These are phyloP conservation scores for Cryptus armator DNA, from an alignment of 2,888 invertebrate genomes.

Conservation along the genomic window DNA sequence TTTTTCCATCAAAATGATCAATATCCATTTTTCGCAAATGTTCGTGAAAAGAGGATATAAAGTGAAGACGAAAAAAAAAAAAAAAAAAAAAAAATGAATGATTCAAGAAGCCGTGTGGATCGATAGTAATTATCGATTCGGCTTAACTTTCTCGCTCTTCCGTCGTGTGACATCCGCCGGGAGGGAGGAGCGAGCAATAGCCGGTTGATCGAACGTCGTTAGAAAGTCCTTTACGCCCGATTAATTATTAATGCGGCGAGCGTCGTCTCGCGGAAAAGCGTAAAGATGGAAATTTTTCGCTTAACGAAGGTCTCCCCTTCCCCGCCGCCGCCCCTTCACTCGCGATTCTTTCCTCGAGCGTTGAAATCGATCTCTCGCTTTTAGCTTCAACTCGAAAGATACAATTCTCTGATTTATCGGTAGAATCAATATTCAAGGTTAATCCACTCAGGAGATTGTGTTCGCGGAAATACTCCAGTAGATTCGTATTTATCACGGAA, in stretches of 20 bases:
- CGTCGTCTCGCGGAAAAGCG: conserved; percentile 18
- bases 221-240: conserved; percentile 79
- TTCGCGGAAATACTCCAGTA: background rate
- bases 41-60: too few relatives aligned
- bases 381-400: background rate
- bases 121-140: conserved; percentile 64
- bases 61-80: conserved; percentile 13
- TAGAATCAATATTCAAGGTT: conserved; percentile 41
- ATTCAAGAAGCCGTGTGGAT: background rate
- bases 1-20: too few relatives aligned
- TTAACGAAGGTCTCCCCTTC: conserved; percentile 9
- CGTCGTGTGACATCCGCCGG: conserved; percentile 47
- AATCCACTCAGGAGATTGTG: conserved; percentile 36
- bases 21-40: too few relatives aligned
- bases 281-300: background rate
- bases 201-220: conserved; percentile 69
- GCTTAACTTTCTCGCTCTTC: conserved; percentile 68
- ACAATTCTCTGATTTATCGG: conserved; percentile 13
- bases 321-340: background rate
- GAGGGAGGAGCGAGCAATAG: conserved; percentile 32
- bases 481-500: conserved; percentile 6
- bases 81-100: conserved; percentile 1
- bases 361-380: conserved; percentile 13
- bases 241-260: conserved; percentile 69
- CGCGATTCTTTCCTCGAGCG: conserved; percentile 1